phyloP scores from a whole-genome alignment of 1,140 invertebrate species.

The Protaetia brevitarsis region DNA sequence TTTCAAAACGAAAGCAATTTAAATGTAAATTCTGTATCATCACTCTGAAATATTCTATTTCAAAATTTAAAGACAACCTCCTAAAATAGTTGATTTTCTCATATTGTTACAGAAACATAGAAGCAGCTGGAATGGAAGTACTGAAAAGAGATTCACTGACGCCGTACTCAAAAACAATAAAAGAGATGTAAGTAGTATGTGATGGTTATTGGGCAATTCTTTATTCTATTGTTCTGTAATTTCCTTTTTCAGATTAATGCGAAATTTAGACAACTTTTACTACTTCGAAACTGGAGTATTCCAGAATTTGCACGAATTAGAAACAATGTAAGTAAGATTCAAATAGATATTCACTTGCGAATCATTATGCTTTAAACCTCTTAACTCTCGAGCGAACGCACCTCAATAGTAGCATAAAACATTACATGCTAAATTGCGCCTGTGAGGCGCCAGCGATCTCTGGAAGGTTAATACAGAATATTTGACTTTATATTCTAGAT shows the following conservation, averaged over 20 bases:
- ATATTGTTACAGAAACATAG: slow-evolving; percentile 36
- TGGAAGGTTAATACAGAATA: too few species aligned
- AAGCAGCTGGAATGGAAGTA: slow-evolving; percentile 43
- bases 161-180: slow-evolving; percentile 39
- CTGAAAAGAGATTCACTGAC: slow-evolving; percentile 39
- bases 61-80: too few species aligned
- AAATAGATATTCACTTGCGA: not conserved
- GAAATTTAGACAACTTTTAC: slow-evolving; percentile 51
- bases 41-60: too few species aligned
- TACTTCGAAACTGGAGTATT: slow-evolving; percentile 53
- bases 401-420: too few species aligned
- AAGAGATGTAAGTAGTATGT: slow-evolving; percentile 44
- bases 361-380: too few species aligned
- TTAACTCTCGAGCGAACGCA: too few species aligned
- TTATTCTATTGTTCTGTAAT: slow-evolving; percentile 29
- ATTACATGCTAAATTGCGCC: too few species aligned
- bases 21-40: too few species aligned
- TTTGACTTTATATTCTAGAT: too few species aligned
- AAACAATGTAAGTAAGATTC: slow-evolving; percentile 53
- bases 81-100: not conserved
- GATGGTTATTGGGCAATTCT: not conserved
- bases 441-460: too few species aligned
- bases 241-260: slow-evolving; percentile 52
- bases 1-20: too few species aligned
- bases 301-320: slow-evolving; percentile 48